phyloP scores from a whole-genome alignment of 35 echinoderm and acorn worm genomes.

The Ptychodera flava region DNA sequence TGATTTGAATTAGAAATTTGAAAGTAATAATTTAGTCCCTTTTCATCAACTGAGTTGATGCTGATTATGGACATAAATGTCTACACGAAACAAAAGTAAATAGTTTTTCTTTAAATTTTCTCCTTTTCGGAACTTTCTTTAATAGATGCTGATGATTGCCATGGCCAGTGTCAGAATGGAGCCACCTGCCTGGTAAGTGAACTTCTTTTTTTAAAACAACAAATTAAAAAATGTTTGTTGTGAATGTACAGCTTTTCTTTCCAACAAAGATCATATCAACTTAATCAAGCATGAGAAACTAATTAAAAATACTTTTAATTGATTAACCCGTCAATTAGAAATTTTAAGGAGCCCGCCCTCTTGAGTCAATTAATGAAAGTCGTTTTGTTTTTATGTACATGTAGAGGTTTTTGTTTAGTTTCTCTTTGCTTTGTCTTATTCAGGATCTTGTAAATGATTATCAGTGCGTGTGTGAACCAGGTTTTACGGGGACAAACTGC shows the following conservation, averaged over 20 bases:
- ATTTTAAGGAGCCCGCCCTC: too few species aligned
- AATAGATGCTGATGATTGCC: conserved; percentile 85
- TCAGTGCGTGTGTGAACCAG: conserved; percentile 69
- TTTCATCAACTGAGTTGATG: too few species aligned
- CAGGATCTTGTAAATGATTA: conserved; percentile 87
- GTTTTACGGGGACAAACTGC: conserved; percentile 72
- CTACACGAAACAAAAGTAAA: too few species aligned
- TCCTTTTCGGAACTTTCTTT: not conserved
- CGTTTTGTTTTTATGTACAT: too few species aligned
- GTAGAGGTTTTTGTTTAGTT: too few species aligned
- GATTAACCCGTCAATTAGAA: too few species aligned
- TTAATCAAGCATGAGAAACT: not conserved
- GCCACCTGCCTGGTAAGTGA: conserved; percentile 70
- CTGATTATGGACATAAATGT: too few species aligned
- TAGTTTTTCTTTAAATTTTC: too few species aligned
- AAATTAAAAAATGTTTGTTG: not conserved
- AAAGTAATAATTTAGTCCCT: too few species aligned
- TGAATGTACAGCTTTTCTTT: not conserved
- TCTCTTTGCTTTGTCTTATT: conserved; percentile 13
- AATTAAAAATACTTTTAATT: not conserved
- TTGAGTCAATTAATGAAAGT: too few species aligned
- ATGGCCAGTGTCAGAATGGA: conserved; percentile 76
- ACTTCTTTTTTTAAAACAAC: not conserved
- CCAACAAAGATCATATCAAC: not conserved
- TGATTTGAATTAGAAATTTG: too few species aligned